Percentiles rank a stretch among this genome's conserved stretches.
phyloP scores from a whole-genome alignment of 2,113 vertebrate species.

The Xiphophorus couchianus region DNA sequence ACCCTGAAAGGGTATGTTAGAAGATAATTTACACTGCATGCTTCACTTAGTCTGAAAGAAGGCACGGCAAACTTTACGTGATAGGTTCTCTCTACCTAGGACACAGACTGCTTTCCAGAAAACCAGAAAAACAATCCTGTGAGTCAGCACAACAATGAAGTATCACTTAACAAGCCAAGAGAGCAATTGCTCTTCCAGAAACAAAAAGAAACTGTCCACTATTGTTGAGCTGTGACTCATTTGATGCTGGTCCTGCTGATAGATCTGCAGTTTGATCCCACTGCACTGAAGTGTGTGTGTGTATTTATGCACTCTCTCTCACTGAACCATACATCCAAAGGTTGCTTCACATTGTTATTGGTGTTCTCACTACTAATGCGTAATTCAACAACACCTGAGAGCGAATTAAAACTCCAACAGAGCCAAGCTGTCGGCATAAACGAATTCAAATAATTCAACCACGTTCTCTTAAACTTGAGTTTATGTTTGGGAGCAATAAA shows the following conservation, averaged over 20 bases:
- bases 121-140: conserved; percentile 55
- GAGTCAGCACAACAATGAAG: conserved; percentile 56
- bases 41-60: conserved; percentile 2
- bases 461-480: neutral
- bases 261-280: conserved; percentile 24
- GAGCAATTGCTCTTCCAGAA: conserved; percentile 21
- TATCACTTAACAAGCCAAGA: conserved; percentile 60
- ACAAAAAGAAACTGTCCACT: conserved; percentile 34
- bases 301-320: neutral
- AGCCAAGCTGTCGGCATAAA: neutral
- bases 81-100: conserved; percentile 16
- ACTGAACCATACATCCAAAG: conserved; percentile 2
- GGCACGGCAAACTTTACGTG: conserved; percentile 17
- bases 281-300: conserved; percentile 10
- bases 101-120: conserved; percentile 53
- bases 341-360: neutral
- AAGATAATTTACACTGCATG: neutral
- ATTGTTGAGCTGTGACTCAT: conserved; percentile 39
- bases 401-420: neutral
- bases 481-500: neutral
- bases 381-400: neutral
- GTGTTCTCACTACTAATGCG: neutral
- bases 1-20: neutral
- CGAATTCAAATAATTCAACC: neutral
- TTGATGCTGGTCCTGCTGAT: conserved; percentile 38